phyloP scores from a whole-genome alignment of 2,888 invertebrate species.

The Dolichomitus sp. region DNA sequence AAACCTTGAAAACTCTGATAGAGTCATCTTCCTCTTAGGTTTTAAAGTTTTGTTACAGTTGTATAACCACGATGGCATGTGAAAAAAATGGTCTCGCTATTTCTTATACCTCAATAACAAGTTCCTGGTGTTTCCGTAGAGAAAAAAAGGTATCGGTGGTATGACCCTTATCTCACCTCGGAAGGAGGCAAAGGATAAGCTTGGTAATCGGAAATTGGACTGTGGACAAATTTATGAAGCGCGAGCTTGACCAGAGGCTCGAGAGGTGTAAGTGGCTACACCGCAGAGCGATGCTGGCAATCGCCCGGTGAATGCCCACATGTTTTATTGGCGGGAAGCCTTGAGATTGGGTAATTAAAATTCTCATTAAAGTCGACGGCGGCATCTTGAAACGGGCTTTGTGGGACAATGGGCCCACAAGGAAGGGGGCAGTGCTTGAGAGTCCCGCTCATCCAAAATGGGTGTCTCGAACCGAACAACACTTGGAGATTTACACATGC shows the following conservation, averaged over 20 bases:
- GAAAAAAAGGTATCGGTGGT: background rate
- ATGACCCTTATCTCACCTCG: background rate
- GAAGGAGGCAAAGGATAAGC: background rate
- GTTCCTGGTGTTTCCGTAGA: background rate
- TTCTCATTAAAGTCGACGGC: conserved; percentile 75
- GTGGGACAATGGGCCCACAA: conserved; percentile 72
- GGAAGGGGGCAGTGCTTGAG: conserved; percentile 64
- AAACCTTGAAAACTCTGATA: conserved; percentile 67
- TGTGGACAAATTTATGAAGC: conserved; percentile 46
- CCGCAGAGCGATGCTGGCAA: conserved; percentile 2
- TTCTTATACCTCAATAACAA: conserved; percentile 15
- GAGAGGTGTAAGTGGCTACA: background rate
- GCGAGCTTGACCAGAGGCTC: background rate
- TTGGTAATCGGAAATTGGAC: conserved; percentile 48
- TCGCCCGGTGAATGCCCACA: conserved; percentile 39
- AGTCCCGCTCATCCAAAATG: conserved; percentile 57
- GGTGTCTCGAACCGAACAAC: conserved; percentile 52
- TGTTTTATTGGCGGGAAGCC: conserved; percentile 63
- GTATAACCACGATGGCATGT: conserved; percentile 26
- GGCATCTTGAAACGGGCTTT: conserved; percentile 75
- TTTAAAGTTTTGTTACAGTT: conserved; percentile 42
- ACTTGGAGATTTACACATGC: background rate
- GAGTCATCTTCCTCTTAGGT: conserved; percentile 43
- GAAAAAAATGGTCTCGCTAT: conserved; percentile 24
- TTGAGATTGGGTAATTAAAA: conserved; percentile 78